Evolutionary conservation across 1,140 invertebrate species (phyloP).

Genomic region (Calephelis virginiensis): DNA sequence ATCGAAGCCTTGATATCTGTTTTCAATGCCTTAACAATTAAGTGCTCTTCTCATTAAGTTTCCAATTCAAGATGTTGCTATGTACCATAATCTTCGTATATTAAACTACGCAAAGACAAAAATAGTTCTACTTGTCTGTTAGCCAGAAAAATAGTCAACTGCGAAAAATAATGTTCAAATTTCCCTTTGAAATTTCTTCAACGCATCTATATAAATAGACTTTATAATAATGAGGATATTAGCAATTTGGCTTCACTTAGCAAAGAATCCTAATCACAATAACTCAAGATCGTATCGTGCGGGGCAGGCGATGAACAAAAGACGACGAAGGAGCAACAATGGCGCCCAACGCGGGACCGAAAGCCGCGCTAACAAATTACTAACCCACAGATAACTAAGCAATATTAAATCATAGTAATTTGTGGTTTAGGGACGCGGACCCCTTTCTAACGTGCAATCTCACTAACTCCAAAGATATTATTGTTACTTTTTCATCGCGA

Average conservation of each 20-base stretch:
- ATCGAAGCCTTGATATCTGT: too few species aligned
- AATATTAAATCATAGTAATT: constrained; percentile 79
- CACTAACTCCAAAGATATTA: constrained; percentile 44
- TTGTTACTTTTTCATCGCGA: constrained; percentile 46
- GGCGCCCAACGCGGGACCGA: constrained; percentile 55
- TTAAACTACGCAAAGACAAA: too few species aligned
- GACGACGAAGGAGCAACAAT: constrained; percentile 67
- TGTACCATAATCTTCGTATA: too few species aligned
- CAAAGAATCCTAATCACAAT: constrained; percentile 78
- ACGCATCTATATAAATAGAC: constrained; percentile 27
- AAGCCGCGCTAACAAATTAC: constrained; percentile 74
- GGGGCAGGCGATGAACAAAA: constrained; percentile 73
- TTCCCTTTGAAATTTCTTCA: constrained; percentile 35
- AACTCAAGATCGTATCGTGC: constrained; percentile 74
- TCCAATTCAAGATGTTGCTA: too few species aligned
- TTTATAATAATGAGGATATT: constrained; percentile 60
- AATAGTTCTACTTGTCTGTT: too few species aligned
- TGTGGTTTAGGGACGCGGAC: constrained; percentile 64
- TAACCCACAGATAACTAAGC: constrained; percentile 74
- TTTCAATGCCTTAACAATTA: too few species aligned
- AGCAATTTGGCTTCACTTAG: constrained; percentile 67
- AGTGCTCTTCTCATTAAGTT: too few species aligned
- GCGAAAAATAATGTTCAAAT: not conserved
- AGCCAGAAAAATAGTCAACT: too few species aligned
- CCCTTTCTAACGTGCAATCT: constrained; percentile 58